Conservation (phyloP, 2,888 invertebrate species). For the Leptogaster cylindrica region DNA sequence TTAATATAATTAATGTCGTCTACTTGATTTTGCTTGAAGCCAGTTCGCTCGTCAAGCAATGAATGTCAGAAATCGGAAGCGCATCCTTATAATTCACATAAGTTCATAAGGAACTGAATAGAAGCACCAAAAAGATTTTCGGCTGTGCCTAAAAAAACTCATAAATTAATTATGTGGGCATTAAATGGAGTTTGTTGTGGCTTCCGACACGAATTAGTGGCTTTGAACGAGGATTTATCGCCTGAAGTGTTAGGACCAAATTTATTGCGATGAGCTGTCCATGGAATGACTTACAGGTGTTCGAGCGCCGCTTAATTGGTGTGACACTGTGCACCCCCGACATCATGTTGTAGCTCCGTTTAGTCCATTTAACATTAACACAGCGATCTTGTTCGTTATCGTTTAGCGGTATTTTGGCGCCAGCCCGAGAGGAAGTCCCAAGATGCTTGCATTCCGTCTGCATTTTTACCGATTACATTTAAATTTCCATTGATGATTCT, state of each 20-base stretch:
- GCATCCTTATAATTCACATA: too few species aligned
- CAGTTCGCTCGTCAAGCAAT: too few species aligned
- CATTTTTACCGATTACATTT: too few species aligned
- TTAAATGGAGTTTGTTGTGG: slow-evolving; percentile 40
- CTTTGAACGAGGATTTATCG: slow-evolving; percentile 39
- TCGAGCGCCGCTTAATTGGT: slow-evolving; percentile 30
- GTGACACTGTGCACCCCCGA: not conserved
- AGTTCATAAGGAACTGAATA: too few species aligned
- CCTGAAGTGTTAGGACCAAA: slow-evolving; percentile 24
- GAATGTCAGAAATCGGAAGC: too few species aligned
- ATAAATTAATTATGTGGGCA: slow-evolving; percentile 44
- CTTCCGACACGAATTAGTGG: slow-evolving; percentile 34
- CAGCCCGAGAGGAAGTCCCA: slow-evolving; percentile 10
- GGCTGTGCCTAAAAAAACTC: slow-evolving; percentile 3
- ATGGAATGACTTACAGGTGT: slow-evolving; percentile 34
- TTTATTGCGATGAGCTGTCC: slow-evolving; percentile 10
- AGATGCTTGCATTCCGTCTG: slow-evolving; percentile 21
- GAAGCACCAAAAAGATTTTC: too few species aligned
- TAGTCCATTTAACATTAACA: slow-evolving; percentile 3
- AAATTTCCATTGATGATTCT: too few species aligned
- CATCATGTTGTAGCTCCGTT: not conserved
- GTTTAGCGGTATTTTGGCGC: slow-evolving; percentile 33
- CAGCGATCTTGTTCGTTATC: slow-evolving; percentile 16
- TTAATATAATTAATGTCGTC: too few species aligned
- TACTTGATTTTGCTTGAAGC: too few species aligned